Conservation (phyloP, 2,797 vertebrate genomes). For the Microctenopoma lineatum region DNA sequence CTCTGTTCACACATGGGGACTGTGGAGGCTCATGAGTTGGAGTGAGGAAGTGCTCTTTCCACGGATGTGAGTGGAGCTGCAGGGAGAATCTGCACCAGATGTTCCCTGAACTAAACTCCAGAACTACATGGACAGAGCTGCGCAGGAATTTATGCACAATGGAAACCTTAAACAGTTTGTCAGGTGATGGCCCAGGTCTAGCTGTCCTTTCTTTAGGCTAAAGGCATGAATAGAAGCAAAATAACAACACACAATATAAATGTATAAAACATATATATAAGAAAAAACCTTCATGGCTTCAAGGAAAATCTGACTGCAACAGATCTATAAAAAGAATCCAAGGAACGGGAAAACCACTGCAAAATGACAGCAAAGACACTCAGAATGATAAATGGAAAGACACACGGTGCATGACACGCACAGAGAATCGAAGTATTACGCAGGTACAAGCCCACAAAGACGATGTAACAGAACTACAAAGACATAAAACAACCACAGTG, state of each 20-base stretch:
- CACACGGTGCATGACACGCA: neutral
- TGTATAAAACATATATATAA: neutral
- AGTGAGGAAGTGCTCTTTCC: slow-evolving; percentile 28
- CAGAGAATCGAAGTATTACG: neutral
- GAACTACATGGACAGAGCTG: slow-evolving; percentile 20
- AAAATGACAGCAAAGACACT: neutral
- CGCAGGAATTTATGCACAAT: slow-evolving; percentile 8
- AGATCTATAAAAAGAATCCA: neutral
- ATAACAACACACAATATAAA: too few relatives aligned
- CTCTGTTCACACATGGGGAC: slow-evolving; percentile 35
- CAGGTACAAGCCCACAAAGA: neutral
- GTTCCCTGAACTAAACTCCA: slow-evolving; percentile 41
- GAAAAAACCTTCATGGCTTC: neutral
- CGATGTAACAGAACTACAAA: neutral
- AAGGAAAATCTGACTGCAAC: neutral
- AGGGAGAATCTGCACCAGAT: slow-evolving; percentile 50
- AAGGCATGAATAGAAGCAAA: neutral
- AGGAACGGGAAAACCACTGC: too few relatives aligned
- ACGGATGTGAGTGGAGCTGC: slow-evolving; percentile 16
- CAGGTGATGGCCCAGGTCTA: neutral
- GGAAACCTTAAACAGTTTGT: neutral
- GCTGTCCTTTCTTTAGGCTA: neutral
- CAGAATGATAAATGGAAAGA: too few relatives aligned
- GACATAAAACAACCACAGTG: too few relatives aligned
- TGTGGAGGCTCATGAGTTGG: neutral